These are phyloP conservation scores for Crioceris asparagi DNA, from an alignment of 2,888 invertebrate genomes.

Conservation along the genomic window DNA sequence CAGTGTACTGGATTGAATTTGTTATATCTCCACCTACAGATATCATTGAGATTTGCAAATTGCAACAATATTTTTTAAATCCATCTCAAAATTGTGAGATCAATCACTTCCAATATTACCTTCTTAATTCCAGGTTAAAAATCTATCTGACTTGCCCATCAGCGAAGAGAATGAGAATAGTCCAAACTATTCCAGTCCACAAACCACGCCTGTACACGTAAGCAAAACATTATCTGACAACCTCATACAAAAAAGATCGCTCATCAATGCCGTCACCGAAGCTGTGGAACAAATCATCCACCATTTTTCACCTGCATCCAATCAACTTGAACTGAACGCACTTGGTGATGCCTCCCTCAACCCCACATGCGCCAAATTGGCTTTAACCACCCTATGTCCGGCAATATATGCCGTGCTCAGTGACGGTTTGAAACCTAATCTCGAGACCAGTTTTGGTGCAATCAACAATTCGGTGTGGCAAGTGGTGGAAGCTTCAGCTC, in stretches of 20 bases:
- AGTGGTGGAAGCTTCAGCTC: conserved; percentile 78
- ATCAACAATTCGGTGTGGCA: conserved; percentile 84
- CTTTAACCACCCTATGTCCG: conserved; percentile 67
- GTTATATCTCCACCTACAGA: too few species aligned
- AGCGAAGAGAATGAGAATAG: conserved; percentile 53
- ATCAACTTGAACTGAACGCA: conserved; percentile 48
- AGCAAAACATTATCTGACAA: conserved; percentile 28
- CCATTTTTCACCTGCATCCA: conserved; percentile 56
- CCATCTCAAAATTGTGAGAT: too few species aligned
- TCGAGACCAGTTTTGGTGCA: conserved; percentile 77
- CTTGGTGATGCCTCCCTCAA: conserved; percentile 50
- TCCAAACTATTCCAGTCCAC: conserved; percentile 48
- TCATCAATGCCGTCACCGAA: conserved; percentile 62
- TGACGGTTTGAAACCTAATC: conserved; percentile 70
- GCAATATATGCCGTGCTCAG: conserved; percentile 74
- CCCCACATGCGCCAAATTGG: conserved; percentile 60
- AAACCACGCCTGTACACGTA: conserved; percentile 28
- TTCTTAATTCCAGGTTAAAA: conserved; percentile 39
- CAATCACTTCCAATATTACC: too few species aligned
- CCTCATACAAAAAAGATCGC: conserved; percentile 53
- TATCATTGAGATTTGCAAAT: too few species aligned
- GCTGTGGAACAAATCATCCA: conserved; percentile 65
- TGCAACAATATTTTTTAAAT: too few species aligned
- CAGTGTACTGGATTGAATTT: too few species aligned
- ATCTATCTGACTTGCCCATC: conserved; percentile 52